phyloP scores from a whole-genome alignment of 2,888 invertebrate species.

The Microctonus aethiopoides region DNA sequence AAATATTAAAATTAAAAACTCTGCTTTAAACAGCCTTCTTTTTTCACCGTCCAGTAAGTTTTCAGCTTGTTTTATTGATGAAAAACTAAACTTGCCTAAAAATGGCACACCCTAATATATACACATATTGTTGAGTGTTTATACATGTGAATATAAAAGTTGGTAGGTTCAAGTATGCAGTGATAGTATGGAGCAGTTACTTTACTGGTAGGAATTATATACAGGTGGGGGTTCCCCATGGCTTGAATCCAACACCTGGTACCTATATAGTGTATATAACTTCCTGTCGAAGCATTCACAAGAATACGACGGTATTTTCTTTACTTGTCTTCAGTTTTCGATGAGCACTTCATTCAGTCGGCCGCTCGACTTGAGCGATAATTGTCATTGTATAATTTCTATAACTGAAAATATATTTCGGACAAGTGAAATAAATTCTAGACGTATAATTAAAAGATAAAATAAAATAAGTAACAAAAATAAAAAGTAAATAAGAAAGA shows the following conservation, averaged over 20 bases:
- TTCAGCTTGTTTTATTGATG: too few species aligned
- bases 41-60: too few species aligned
- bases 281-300: constrained; percentile 40
- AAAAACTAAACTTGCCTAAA: too few species aligned
- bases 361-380: constrained; percentile 22
- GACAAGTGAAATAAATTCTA: neutral
- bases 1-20: too few species aligned
- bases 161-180: neutral
- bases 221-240: constrained; percentile 37
- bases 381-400: neutral
- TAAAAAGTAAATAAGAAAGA: neutral
- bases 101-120: too few species aligned
- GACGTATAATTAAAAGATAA: neutral
- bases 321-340: constrained; percentile 27
- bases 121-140: neutral
- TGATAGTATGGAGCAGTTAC: constrained; percentile 26
- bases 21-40: too few species aligned
- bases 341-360: constrained; percentile 26
- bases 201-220: constrained; percentile 36
- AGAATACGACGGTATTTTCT: neutral
- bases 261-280: constrained; percentile 38
- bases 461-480: neutral
- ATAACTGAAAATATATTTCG: neutral
- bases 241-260: constrained; percentile 44
- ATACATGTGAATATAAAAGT: neutral